A percentile compares a stretch with the other conserved stretches of the same genome.
Evolutionary conservation across 92 coral and sea anemone species (phyloP).

Genomic region (Scolanthus callimorphus): DNA sequence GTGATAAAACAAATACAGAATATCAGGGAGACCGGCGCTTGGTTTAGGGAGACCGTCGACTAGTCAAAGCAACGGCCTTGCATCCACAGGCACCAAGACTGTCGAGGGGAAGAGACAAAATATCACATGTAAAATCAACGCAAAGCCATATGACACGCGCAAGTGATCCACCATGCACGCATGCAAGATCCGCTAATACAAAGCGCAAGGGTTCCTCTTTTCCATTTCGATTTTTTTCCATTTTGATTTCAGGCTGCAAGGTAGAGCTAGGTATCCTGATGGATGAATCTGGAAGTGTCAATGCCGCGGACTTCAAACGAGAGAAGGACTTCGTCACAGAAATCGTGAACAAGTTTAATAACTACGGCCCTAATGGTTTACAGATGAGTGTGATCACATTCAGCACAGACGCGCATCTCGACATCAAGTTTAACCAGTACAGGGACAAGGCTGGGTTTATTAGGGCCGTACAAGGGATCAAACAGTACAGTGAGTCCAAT

Average conservation of each 20-base stretch:
- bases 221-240: neutral
- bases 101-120: too few species aligned
- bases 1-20: too few species aligned
- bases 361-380: conserved; percentile 69
- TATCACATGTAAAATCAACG: too few species aligned
- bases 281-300: conserved; percentile 83
- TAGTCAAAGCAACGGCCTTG: too few species aligned
- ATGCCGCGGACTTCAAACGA: conserved; percentile 23
- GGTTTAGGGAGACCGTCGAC: too few species aligned
- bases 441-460: conserved; percentile 45
- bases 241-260: conserved; percentile 61
- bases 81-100: too few species aligned
- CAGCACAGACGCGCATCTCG: conserved; percentile 44
- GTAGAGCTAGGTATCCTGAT: conserved; percentile 67
- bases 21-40: too few species aligned
- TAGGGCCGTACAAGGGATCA: conserved; percentile 27
- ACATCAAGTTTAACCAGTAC: conserved; percentile 50
- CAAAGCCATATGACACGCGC: too few species aligned
- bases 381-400: conserved; percentile 69
- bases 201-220: too few species aligned
- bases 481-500: conserved; percentile 44
- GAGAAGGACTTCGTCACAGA: conserved; percentile 47
- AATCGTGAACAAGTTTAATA: conserved; percentile 54
- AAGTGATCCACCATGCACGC: too few species aligned
- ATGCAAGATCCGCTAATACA: too few species aligned